Conservation (phyloP, 2,888 invertebrate genomes). For the Pelosia muscerda region DNA sequence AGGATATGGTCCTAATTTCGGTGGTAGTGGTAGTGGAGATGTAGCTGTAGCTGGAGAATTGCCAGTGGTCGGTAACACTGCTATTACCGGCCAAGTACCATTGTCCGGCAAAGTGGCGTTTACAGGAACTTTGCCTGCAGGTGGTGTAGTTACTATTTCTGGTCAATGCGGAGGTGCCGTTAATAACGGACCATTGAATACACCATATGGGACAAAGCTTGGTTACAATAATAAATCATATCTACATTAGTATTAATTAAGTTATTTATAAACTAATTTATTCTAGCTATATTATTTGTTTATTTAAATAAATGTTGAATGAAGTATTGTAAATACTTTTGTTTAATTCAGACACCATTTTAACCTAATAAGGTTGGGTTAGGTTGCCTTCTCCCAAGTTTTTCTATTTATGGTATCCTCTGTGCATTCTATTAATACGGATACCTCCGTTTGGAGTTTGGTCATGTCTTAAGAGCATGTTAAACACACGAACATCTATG, state of each 20-base stretch:
- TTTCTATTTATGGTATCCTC: too few species aligned
- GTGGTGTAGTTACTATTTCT: slow-evolving; percentile 42
- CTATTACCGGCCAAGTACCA: slow-evolving; percentile 38
- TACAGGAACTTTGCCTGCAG: slow-evolving; percentile 38
- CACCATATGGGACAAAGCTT: slow-evolving; percentile 10
- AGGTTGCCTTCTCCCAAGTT: too few species aligned
- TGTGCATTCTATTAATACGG: too few species aligned
- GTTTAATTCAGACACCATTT: not conserved
- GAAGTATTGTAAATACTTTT: slow-evolving; percentile 9
- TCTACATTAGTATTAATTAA: slow-evolving; percentile 26
- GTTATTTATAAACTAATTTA: slow-evolving; percentile 12
- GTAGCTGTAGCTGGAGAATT: slow-evolving; percentile 55
- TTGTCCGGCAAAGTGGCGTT: slow-evolving; percentile 46
- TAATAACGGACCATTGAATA: slow-evolving; percentile 13
- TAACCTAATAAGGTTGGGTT: too few species aligned
- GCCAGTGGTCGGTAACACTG: slow-evolving; percentile 55
- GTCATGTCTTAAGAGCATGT: too few species aligned
- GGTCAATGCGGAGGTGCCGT: slow-evolving; percentile 38
- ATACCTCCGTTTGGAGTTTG: too few species aligned
- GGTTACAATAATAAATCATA: slow-evolving; percentile 28
- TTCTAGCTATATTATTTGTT: slow-evolving; percentile 19
- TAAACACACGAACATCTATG: too few species aligned
- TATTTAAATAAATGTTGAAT: not conserved
- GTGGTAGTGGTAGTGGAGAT: slow-evolving; percentile 47
- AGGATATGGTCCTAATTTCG: slow-evolving; percentile 23